Percentiles rank a stretch among this genome's conserved stretches.
phyloP scores from a whole-genome alignment of 2,888 invertebrate genomes.

The Agyllia agylla region DNA sequence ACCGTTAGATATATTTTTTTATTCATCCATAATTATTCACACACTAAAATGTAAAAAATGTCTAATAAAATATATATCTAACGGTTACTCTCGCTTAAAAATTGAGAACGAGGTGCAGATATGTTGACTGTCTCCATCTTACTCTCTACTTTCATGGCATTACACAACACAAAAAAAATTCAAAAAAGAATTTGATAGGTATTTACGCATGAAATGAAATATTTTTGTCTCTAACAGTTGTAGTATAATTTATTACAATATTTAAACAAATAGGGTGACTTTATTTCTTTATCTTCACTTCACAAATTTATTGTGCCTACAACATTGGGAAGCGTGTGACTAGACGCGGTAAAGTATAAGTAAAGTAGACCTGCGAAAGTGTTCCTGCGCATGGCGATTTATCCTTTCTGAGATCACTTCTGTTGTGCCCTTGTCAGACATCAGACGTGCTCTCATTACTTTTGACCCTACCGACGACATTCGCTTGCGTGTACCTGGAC shows the following conservation, averaged over 20 bases:
- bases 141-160: neutral
- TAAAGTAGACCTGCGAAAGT: neutral
- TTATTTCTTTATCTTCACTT: no score
- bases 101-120: neutral
- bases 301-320: no score
- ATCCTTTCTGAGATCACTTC: neutral
- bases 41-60: neutral
- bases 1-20: no score
- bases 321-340: no score
- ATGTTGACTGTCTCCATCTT: neutral
- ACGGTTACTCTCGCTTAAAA: neutral
- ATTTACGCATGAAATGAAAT: neutral
- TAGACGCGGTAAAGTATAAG: neutral
- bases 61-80: conserved; percentile 46
- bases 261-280: no score
- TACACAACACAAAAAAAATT: neutral
- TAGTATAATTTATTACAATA: neutral
- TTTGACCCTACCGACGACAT: neutral
- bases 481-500: neutral
- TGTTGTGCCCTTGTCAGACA: neutral
- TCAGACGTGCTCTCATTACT: neutral
- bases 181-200: neutral
- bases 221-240: neutral
- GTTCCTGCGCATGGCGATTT: neutral
- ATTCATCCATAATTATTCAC: neutral